These are phyloP conservation scores for Scolopax bukidnonensis DNA, from an alignment of 2,797 vertebrate genomes.

Conservation along the genomic window DNA sequence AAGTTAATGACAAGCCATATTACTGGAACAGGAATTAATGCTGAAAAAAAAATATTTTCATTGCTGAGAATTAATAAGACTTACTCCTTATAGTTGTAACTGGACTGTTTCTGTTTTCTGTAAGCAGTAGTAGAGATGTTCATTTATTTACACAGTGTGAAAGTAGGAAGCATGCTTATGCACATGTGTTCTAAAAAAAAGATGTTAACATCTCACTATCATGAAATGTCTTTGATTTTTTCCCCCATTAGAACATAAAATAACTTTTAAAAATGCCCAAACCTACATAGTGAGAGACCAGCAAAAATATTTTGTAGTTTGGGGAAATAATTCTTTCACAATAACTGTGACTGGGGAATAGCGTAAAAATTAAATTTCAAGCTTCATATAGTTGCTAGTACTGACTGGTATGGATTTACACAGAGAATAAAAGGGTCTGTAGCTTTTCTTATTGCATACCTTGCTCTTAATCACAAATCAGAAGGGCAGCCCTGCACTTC, in stretches of 20 bases:
- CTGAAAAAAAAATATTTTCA: not conserved
- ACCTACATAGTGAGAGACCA: not conserved
- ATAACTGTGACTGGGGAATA: not conserved
- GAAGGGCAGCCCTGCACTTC: not conserved
- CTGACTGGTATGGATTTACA: not conserved
- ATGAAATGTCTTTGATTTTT: not conserved
- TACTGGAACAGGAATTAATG: not conserved
- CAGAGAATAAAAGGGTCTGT: not conserved
- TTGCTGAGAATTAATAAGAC: not conserved
- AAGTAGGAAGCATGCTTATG: not conserved
- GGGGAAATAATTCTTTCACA: not conserved
- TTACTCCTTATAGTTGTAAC: not conserved
- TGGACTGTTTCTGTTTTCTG: not conserved
- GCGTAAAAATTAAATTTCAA: not conserved
- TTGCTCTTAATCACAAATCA: not conserved
- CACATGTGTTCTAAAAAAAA: not conserved
- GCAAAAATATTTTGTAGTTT: not conserved
- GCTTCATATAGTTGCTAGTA: not conserved
- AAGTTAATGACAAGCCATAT: not conserved
- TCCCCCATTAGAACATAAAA: not conserved
- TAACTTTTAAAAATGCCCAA: accelerated
- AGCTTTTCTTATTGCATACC: not conserved
- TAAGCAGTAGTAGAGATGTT: not conserved
- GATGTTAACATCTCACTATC: not conserved
- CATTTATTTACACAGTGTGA: not conserved